Evolutionary conservation across 2,888 invertebrate species (phyloP), one percentile per base, ranked within the genome.

Genomic region (Calephelis perditalis): DNA sequence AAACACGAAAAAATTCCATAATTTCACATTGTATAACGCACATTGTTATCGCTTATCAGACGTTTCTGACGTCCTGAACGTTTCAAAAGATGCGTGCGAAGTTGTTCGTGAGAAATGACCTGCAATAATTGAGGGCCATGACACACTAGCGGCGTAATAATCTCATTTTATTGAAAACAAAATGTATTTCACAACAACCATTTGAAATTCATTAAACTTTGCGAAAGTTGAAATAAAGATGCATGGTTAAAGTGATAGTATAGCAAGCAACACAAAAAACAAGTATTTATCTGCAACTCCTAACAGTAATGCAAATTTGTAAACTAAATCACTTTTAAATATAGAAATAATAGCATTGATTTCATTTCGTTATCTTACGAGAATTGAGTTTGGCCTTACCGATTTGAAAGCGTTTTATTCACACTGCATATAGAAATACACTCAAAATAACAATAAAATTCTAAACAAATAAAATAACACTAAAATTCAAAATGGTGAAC

Each of bases 41-140:
- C 12, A 47, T 47, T 47, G 12, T 26, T 12, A 49, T 49, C 15
- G 12, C 49, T 49, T 26, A 26, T 49, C 15, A 15, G 47, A 47
- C 47, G 12, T 15, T 47, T 47, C 47, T 47, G 47, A 7, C 47
- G 15, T 47, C 47, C 47, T 47, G 47, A 47, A 47, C 26, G 36
- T 59, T 59, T 45, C 59, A 52, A 55, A 54, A 59, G 59, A 56
- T 44, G 45, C 59, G 59, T 59, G 59, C 46, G 55, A 59, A 59
- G 36, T 55, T 15, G 35, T 9, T 36, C 59, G 59, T 59, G 59
- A 45, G 59, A 59, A 59, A 45, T 59, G 59, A 37, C 12, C 43
- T 56, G 10, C 37, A 12, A 54, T 45, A 12, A 54, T 45, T 55
- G 54, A 59, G 54, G 45, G 55, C 59, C 45, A 36, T 59, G 45